These are phyloP conservation scores for Catagonus wagneri DNA, from an alignment of 2,113 vertebrate genomes.

Conservation along the genomic window DNA sequence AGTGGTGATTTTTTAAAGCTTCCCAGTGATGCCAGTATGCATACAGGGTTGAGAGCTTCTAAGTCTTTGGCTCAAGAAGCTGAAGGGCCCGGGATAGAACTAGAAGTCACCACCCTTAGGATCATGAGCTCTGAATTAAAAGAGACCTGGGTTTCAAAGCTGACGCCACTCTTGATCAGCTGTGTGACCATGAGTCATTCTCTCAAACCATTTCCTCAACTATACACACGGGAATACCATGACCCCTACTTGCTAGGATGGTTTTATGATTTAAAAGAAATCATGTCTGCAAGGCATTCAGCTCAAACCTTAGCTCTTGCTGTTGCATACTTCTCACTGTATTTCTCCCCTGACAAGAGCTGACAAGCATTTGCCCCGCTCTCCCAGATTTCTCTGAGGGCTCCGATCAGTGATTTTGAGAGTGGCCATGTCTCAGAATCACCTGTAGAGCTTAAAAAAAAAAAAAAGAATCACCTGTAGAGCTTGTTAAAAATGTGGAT, in stretches of 20 bases:
- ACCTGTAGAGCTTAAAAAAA: not conserved
- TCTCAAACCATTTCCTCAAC: not conserved
- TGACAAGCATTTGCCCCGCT: not conserved
- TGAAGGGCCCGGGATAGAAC: not conserved
- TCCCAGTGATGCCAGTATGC: not conserved
- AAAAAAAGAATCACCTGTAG: too few relatives aligned
- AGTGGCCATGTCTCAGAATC: not conserved
- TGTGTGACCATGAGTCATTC: not conserved
- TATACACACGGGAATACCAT: not conserved
- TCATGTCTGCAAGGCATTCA: not conserved
- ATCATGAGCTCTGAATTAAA: not conserved
- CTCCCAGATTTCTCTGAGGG: not conserved
- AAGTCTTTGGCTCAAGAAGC: not conserved
- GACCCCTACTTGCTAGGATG: not conserved
- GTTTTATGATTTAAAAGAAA: not conserved
- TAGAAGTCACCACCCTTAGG: not conserved
- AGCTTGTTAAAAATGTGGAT: not conserved
- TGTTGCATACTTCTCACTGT: not conserved
- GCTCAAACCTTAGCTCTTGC: not conserved
- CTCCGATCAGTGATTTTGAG: conserved; percentile 5
- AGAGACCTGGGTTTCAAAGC: not conserved
- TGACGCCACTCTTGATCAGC: not conserved
- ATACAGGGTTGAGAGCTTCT: not conserved
- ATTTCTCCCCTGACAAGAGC: not conserved
- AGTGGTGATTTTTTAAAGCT: not conserved